Percentiles rank a stretch among this genome's conserved stretches.
Evolutionary conservation across 2,113 vertebrate genomes (phyloP).

Genomic region (Catharus fuscescens): DNA sequence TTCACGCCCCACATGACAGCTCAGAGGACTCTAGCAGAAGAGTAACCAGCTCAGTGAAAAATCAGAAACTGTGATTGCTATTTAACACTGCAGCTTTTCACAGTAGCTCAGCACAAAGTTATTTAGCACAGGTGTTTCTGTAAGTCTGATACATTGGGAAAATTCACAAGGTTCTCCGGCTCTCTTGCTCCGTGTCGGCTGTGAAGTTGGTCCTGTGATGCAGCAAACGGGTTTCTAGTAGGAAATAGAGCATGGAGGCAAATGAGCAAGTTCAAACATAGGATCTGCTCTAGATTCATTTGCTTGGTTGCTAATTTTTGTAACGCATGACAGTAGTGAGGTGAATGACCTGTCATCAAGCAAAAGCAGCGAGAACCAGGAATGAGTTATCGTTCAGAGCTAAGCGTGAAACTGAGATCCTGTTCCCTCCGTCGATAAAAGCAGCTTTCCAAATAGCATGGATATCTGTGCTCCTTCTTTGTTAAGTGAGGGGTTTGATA

Average conservation of each 20-base stretch:
- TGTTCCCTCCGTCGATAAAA: background rate
- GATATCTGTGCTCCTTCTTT: background rate
- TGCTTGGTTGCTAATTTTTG: slow-evolving; percentile 58
- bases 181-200: slow-evolving; percentile 39
- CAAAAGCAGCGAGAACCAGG: slow-evolving; percentile 20
- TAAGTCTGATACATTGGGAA: slow-evolving; percentile 70
- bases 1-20: background rate
- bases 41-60: slow-evolving; percentile 53
- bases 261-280: slow-evolving; percentile 22
- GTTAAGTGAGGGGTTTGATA: background rate
- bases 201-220: slow-evolving; percentile 41
- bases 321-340: slow-evolving; percentile 42
- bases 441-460: background rate
- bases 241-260: background rate
- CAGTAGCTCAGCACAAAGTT: slow-evolving; percentile 61
- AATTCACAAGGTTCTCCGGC: slow-evolving; percentile 60
- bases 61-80: slow-evolving; percentile 43
- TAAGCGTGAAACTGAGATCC: slow-evolving; percentile 51
- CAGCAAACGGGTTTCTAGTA: background rate
- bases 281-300: slow-evolving; percentile 45
- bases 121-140: slow-evolving; percentile 67
- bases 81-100: slow-evolving; percentile 67
- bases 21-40: slow-evolving; percentile 16
- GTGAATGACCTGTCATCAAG: slow-evolving; percentile 54
- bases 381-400: slow-evolving; percentile 29